phyloP scores from a whole-genome alignment of 1,140 invertebrate species.

The Manduca sexta region DNA sequence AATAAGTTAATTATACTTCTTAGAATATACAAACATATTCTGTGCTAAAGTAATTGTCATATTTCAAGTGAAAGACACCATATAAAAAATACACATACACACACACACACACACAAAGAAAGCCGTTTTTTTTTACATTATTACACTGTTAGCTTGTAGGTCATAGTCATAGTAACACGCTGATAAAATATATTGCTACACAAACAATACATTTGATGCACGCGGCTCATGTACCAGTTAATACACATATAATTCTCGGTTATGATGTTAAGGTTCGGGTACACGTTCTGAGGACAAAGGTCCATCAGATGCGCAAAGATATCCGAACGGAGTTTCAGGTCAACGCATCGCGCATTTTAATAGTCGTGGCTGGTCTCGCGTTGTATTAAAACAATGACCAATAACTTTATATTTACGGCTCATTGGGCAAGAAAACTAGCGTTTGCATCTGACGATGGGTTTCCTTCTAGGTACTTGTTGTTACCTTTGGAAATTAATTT shows the following conservation, averaged over 20 bases:
- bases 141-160: no score
- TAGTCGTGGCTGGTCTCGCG: constrained; percentile 43
- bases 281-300: no score
- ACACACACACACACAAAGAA: no score
- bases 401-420: constrained; percentile 64
- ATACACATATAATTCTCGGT: no score
- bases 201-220: no score
- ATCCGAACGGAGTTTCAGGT: constrained; percentile 38
- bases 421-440: constrained; percentile 40
- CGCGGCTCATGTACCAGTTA: no score
- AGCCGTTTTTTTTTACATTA: no score
- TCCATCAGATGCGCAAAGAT: constrained; percentile 10
- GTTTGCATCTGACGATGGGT: constrained; percentile 16
- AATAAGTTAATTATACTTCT: constrained; percentile 14
- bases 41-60: neutral
- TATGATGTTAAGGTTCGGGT: no score
- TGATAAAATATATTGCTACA: no score
- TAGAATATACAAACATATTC: neutral
- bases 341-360: constrained; percentile 57
- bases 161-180: no score
- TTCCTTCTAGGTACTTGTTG: constrained; percentile 1
- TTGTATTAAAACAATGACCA: constrained; percentile 65
- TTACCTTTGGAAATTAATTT: constrained; percentile 9
- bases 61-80: neutral
- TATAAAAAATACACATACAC: no score